These are phyloP conservation scores for Elysia crispata DNA, from an alignment of 2,888 invertebrate species.

Conservation along the genomic window DNA sequence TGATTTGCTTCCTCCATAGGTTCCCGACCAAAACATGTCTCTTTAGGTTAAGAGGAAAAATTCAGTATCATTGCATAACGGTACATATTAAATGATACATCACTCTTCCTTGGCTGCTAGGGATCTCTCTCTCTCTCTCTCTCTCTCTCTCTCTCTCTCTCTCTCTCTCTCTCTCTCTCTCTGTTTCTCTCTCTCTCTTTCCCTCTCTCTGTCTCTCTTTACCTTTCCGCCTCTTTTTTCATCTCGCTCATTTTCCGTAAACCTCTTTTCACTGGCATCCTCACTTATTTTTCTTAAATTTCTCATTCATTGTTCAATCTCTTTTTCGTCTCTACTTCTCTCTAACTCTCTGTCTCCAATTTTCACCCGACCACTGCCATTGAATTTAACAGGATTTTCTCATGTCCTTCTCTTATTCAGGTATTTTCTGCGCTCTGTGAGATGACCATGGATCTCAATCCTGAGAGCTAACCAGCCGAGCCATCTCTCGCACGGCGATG, in stretches of 20 bases:
- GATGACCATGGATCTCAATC: too few species aligned
- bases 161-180: slow-evolving; percentile 27
- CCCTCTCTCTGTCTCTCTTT: slow-evolving; percentile 32
- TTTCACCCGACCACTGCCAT: too few species aligned
- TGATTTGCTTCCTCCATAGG: too few species aligned
- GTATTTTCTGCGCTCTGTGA: too few species aligned
- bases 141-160: not conserved
- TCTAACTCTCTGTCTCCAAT: not conserved
- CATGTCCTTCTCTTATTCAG: too few species aligned
- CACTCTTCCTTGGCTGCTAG: not conserved
- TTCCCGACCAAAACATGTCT: too few species aligned
- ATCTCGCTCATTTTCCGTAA: not conserved
- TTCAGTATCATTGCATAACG: too few species aligned
- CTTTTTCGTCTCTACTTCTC: not conserved
- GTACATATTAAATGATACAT: not conserved
- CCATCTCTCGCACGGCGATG: too few species aligned
- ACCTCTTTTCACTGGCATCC: not conserved
- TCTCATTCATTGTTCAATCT: slow-evolving; percentile 27
- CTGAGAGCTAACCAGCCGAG: too few species aligned
- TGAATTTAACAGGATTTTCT: too few species aligned
- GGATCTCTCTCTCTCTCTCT: not conserved
- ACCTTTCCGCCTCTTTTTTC: not conserved
- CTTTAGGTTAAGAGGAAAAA: too few species aligned
- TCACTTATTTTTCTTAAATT: not conserved
- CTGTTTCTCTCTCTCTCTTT: slow-evolving; percentile 26